phyloP scores from a whole-genome alignment of 1,140 invertebrate genomes.

The Acyrthosiphon pisum region DNA sequence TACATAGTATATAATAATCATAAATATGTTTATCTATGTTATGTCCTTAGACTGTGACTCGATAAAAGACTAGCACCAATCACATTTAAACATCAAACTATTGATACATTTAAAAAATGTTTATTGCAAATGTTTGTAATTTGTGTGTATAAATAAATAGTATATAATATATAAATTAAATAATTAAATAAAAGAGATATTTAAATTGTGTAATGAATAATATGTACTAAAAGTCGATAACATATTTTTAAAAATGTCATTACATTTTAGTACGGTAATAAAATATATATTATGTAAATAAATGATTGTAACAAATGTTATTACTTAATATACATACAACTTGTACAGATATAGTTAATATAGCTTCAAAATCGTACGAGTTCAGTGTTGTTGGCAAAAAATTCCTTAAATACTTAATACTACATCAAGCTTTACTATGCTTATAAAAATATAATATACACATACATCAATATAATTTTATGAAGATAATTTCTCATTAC shows the following conservation, averaged over 20 bases:
- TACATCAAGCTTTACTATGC: conserved; percentile 18
- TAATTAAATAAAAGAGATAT: conserved; percentile 31
- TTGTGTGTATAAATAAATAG: conserved; percentile 33
- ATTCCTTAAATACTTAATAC: not conserved
- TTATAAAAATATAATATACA: conserved; percentile 52
- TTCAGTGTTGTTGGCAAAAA: not conserved
- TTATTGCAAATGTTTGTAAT: not conserved
- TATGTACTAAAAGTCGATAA: not conserved
- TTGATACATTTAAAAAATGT: not conserved
- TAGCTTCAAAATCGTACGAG: conserved; percentile 4
- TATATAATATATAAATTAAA: not conserved
- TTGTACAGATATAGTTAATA: conserved; percentile 1
- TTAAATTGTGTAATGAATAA: conserved; percentile 30
- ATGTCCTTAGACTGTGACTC: conserved; percentile 25
- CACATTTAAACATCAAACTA: conserved; percentile 11
- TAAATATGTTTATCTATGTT: conserved; percentile 20
- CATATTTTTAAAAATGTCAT: not conserved
- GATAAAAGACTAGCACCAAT: conserved; percentile 53
- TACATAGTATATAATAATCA: not conserved
- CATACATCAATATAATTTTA: not conserved
- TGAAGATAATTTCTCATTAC: not conserved
- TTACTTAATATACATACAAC: not conserved
- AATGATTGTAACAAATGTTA: conserved; percentile 13
- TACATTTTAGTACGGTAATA: not conserved
- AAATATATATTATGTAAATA: conserved; percentile 27